Evolutionary conservation across 2,113 vertebrate genomes (phyloP), one percentile per base, ranked within the genome.

Genomic region (Electrona antarctica): DNA sequence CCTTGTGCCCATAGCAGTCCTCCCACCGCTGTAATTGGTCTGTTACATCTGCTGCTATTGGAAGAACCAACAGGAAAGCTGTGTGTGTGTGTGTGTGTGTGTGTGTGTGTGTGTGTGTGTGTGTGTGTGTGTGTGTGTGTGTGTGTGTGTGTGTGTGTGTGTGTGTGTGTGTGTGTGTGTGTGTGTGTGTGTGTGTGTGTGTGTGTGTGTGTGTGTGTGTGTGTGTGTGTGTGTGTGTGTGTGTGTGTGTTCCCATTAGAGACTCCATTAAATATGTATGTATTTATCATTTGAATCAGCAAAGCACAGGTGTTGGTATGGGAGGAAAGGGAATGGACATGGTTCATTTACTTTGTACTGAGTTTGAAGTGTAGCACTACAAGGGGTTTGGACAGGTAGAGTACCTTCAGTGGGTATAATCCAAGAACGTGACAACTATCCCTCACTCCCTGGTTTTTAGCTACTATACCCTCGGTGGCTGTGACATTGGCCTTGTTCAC

Each of bases 241-340:
- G 3, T 11, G 55, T 58, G 50, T 75, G 64, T 64, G n/a, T 60
- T 74, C 75, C 57, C 78, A 80, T 84, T 80, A 86, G 77, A 82
- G 68, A 86, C 79, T 56, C 69, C 76, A 88, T 85, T 81, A 85
- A 88, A 87, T 76, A 88, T 87, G 70, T 76, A 88, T 87, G 70
- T 51, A 87, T 90, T 72, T 52, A 81, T 82, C 64, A 76, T 12
- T 14, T 45, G 58, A 58, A 80, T 33, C 7, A 6, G 41, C 13
- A 46, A 12, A 63, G 15, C 59, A 83, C 84, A 84, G 86, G 76
- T 91, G 83, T 73, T 45, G 64, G 82, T 67, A 78, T 74, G 80
- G 74, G 66, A 33, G 63, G 33, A 46, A 50, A 33, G 11, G 48
- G 2, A 33, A 33, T 29, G 49, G 50, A 29, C 50, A 7, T 45